These are phyloP conservation scores for Strix aluco DNA, from an alignment of 2,113 vertebrate genomes.

Conservation along the genomic window DNA sequence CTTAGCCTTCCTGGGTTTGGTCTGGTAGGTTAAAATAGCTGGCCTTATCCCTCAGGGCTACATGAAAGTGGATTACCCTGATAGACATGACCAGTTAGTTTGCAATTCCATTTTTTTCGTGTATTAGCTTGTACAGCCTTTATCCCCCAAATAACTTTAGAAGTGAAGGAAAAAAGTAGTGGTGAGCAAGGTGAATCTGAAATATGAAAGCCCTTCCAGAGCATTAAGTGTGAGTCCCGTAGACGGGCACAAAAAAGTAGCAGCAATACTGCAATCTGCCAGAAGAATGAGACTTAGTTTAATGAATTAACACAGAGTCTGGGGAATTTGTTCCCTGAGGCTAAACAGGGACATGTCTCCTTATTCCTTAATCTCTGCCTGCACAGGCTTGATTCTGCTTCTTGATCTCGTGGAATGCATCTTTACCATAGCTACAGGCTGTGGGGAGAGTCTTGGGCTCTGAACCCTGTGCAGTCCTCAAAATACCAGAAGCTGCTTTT, in stretches of 20 bases:
- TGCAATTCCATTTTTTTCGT: neutral
- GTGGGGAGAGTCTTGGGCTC: neutral
- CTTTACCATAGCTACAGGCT: neutral
- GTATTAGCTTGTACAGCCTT: neutral
- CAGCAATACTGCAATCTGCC: neutral
- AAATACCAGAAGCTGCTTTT: neutral
- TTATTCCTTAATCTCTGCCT: conserved; percentile 30
- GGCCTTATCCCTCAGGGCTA: neutral
- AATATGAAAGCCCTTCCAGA: neutral
- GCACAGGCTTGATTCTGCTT: conserved; percentile 34
- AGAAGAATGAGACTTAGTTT: neutral
- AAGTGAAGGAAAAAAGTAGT: neutral
- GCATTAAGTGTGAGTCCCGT: neutral
- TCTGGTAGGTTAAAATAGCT: neutral
- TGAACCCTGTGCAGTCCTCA: neutral
- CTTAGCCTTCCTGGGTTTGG: neutral
- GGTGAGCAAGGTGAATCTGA: neutral
- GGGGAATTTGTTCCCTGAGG: conserved; percentile 20
- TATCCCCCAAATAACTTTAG: neutral
- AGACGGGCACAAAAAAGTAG: neutral
- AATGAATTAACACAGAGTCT: neutral
- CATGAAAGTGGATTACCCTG: neutral
- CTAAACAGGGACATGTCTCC: neutral
- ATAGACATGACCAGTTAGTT: neutral
- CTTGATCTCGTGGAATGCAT: conserved; percentile 39